A percentile compares a stretch with the other conserved stretches of the same genome.
These are phyloP conservation scores for Lithophane socia DNA, from an alignment of 2,888 invertebrate species.

Conservation along the genomic window DNA sequence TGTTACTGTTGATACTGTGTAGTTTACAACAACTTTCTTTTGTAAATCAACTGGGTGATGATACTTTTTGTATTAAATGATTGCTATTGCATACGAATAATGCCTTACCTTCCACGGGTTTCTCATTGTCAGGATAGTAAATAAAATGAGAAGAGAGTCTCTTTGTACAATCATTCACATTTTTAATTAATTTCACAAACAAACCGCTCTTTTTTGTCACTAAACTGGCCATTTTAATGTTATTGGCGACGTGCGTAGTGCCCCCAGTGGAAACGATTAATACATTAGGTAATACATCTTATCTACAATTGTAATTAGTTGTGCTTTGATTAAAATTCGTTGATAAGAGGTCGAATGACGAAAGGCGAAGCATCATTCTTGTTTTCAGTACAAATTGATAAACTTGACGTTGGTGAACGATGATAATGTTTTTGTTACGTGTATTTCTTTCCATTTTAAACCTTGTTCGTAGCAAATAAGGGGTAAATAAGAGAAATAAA, in stretches of 20 bases:
- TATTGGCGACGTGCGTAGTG: conserved; percentile 53
- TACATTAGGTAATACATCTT: conserved; percentile 82
- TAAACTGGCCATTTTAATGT: conserved; percentile 78
- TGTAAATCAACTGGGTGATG: background rate
- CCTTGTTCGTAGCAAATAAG: background rate
- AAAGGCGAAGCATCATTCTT: conserved; percentile 57
- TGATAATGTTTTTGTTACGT: conserved; percentile 1
- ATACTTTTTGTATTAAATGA: background rate
- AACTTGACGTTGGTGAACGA: conserved; percentile 38
- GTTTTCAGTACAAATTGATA: conserved; percentile 54
- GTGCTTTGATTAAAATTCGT: conserved; percentile 76
- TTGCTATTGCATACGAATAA: background rate
- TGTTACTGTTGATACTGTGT: background rate
- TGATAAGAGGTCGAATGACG: conserved; percentile 72
- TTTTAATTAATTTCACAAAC: conserved; percentile 77
- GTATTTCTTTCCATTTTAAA: conserved; percentile 44
- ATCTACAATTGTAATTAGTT: conserved; percentile 87
- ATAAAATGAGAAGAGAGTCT: conserved; percentile 91
- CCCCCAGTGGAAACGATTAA: conserved; percentile 64
- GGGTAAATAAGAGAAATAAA: background rate
- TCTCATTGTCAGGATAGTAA: conserved; percentile 90
- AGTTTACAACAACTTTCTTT: conserved; percentile 3
- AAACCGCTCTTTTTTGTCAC: conserved; percentile 74
- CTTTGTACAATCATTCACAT: conserved; percentile 78
- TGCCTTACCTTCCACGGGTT: conserved; percentile 86